These are phyloP conservation scores for Parnassius glacialis DNA, from an alignment of 2,888 invertebrate species.

Conservation along the genomic window DNA sequence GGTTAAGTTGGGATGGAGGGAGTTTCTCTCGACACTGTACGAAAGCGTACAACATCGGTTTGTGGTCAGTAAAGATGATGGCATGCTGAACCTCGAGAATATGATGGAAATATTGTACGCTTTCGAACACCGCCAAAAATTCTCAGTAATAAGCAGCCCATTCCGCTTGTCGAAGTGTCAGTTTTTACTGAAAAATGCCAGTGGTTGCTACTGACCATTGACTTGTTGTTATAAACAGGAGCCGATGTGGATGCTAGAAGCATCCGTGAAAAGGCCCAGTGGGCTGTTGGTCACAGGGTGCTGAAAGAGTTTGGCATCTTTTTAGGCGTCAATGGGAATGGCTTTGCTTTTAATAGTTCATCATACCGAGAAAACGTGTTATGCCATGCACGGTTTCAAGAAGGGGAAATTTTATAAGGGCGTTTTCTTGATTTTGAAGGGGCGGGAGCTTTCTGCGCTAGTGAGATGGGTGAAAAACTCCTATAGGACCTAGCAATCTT, in stretches of 20 bases:
- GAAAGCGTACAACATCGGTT: slow-evolving; percentile 32
- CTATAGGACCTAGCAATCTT: too few relatives aligned
- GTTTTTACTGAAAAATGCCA: slow-evolving; percentile 33
- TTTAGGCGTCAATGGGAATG: neutral
- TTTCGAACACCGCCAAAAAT: slow-evolving; percentile 31
- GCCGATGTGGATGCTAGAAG: slow-evolving; percentile 26
- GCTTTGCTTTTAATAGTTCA: too few relatives aligned
- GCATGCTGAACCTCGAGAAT: slow-evolving; percentile 30
- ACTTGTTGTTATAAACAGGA: slow-evolving; percentile 28
- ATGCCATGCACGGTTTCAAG: too few relatives aligned
- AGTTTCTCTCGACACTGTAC: neutral
- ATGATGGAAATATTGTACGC: slow-evolving; percentile 34
- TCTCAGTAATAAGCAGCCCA: slow-evolving; percentile 33
- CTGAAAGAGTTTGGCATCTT: slow-evolving; percentile 3
- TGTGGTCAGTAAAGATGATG: slow-evolving; percentile 33
- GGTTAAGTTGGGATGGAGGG: neutral
- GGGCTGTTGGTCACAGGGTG: neutral
- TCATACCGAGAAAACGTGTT: too few relatives aligned
- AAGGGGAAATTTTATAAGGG: too few relatives aligned
- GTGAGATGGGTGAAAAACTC: too few relatives aligned
- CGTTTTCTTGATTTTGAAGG: too few relatives aligned
- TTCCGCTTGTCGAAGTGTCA: slow-evolving; percentile 18
- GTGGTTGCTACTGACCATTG: slow-evolving; percentile 26
- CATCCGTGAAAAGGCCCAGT: slow-evolving; percentile 21
- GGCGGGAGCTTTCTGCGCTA: too few relatives aligned